phyloP scores from a whole-genome alignment of 1,140 invertebrate genomes.

The Drosophila oshimai region DNA sequence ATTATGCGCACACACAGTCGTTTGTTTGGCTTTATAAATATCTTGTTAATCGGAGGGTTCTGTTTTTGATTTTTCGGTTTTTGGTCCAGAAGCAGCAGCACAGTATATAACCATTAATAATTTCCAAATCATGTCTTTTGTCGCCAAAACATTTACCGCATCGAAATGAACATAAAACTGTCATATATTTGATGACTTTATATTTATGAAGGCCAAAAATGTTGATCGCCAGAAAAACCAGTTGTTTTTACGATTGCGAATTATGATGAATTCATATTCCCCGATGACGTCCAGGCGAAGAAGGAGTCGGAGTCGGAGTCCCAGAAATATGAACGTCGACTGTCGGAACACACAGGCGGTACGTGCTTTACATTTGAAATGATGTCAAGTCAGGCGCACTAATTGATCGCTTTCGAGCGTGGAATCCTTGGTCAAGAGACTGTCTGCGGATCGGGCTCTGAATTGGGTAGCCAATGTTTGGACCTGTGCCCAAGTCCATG shows the following conservation, averaged over 20 bases:
- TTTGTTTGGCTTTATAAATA: slow-evolving; percentile 24
- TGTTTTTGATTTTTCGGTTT: neutral
- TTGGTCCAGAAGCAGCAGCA: slow-evolving; percentile 19
- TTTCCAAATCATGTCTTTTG: slow-evolving; percentile 75
- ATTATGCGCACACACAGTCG: slow-evolving; percentile 12
- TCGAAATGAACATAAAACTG: slow-evolving; percentile 77
- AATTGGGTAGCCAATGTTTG: neutral
- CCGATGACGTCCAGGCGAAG: no score
- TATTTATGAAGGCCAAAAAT: slow-evolving; percentile 82
- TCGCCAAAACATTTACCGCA: slow-evolving; percentile 79
- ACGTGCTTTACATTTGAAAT: slow-evolving; percentile 82
- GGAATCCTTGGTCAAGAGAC: slow-evolving; percentile 43
- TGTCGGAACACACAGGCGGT: slow-evolving; percentile 77
- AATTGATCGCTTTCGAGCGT: slow-evolving; percentile 79
- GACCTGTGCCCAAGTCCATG: slow-evolving; percentile 61
- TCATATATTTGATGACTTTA: slow-evolving; percentile 82
- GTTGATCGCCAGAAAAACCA: slow-evolving; percentile 63
- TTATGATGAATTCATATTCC: slow-evolving; percentile 76
- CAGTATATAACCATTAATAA: slow-evolving; percentile 72
- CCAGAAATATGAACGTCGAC: slow-evolving; percentile 46
- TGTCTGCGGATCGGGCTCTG: slow-evolving; percentile 27
- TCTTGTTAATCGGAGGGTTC: slow-evolving; percentile 6
- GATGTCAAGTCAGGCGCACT: slow-evolving; percentile 69
- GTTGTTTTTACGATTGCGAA: slow-evolving; percentile 65
- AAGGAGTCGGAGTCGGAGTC: slow-evolving; percentile 13